Evolutionary conservation across 2,888 invertebrate genomes (phyloP).

Genomic region (Diplolepis rosae): DNA sequence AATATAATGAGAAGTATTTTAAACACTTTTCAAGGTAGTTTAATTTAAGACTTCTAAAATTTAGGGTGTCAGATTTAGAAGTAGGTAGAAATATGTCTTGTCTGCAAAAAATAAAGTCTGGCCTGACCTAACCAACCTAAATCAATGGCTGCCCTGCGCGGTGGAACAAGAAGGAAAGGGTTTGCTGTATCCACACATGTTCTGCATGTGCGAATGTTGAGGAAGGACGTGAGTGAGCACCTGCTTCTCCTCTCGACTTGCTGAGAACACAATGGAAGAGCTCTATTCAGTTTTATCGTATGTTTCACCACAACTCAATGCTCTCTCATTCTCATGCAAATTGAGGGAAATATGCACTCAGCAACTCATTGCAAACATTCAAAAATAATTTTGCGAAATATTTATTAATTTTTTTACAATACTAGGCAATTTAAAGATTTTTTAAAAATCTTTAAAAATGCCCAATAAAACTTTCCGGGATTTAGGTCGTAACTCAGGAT

Average conservation of each 20-base stretch:
- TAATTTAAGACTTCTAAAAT: neutral
- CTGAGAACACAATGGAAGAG: slow-evolving; percentile 29
- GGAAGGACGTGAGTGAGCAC: slow-evolving; percentile 19
- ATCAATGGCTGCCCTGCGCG: slow-evolving; percentile 45
- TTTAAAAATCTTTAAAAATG: too few relatives aligned
- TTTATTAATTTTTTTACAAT: too few relatives aligned
- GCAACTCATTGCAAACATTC: neutral
- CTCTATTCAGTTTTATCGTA: slow-evolving; percentile 12
- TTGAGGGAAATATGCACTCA: neutral
- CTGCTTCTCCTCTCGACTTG: slow-evolving; percentile 26
- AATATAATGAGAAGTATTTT: too few relatives aligned
- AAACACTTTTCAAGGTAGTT: neutral
- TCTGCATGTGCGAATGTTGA: slow-evolving; percentile 30
- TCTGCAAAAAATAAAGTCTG: neutral
- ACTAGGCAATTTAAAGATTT: too few relatives aligned
- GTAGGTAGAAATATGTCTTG: neutral
- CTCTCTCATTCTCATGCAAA: neutral
- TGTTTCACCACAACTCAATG: neutral
- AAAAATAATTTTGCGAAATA: neutral
- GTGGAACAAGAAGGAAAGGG: slow-evolving; percentile 40
- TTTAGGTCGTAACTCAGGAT: too few relatives aligned
- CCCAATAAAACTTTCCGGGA: too few relatives aligned
- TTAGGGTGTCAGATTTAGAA: neutral
- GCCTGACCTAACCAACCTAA: slow-evolving; percentile 29
- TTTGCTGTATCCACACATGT: slow-evolving; percentile 12